These are phyloP conservation scores for Rhagologus leucostigma DNA, from an alignment of 2,113 vertebrate species.

Conservation along the genomic window DNA sequence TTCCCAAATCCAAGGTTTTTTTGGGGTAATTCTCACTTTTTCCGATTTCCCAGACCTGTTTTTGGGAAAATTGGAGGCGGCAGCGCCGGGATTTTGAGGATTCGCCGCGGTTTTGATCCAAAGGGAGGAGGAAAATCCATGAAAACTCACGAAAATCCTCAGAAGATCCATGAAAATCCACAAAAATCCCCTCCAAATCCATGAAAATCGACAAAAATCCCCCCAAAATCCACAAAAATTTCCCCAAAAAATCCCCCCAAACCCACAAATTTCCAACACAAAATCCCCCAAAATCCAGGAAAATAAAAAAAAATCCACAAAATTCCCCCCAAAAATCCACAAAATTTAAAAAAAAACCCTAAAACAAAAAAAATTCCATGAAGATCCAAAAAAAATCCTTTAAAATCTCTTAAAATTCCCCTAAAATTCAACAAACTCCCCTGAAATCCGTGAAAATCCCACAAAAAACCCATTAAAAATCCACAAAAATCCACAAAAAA, in stretches of 20 bases:
- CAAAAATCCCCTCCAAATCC: not conserved
- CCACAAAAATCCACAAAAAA: not conserved
- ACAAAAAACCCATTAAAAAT: not conserved
- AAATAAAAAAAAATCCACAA: no score
- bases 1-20: not conserved
- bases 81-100: not conserved
- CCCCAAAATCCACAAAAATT: no score
- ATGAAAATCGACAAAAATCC: not conserved
- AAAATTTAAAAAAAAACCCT: no score
- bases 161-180: not conserved
- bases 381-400: no score
- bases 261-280: no score
- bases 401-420: no score
- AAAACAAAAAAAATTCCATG: no score
- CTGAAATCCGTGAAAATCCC: not conserved
- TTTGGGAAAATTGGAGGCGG: fast-evolving
- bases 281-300: no score
- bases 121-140: not conserved
- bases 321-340: no score
- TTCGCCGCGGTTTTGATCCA: no score
- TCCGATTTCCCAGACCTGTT: fast-evolving
- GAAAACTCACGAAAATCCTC: fast-evolving
- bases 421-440: no score
- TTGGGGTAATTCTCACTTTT: not conserved
- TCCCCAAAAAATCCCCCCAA: no score